Conservation (phyloP, 2,888 invertebrate genomes). For the Torymus texanus region DNA sequence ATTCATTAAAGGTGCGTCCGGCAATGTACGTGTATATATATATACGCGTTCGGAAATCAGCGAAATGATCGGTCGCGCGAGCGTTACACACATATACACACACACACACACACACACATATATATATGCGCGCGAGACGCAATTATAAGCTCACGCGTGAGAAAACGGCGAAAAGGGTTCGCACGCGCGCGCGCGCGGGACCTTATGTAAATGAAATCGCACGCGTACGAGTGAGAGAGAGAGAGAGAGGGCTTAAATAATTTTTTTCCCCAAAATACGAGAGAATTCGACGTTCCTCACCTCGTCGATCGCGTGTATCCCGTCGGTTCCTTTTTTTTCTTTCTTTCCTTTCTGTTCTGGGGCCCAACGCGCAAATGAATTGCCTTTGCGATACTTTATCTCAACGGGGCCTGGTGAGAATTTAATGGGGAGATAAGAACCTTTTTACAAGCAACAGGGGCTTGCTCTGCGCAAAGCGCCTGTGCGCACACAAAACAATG, state of each 20-base stretch:
- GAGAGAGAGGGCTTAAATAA: background rate
- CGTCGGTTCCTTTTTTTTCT: too few relatives aligned
- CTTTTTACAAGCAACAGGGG: background rate
- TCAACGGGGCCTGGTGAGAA: conserved; percentile 5
- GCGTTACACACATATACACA: too few relatives aligned
- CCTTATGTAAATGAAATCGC: conserved; percentile 15
- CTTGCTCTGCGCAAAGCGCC: background rate
- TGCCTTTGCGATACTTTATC: conserved; percentile 33
- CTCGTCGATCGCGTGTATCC: too few relatives aligned
- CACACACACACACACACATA: too few relatives aligned
- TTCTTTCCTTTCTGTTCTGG: too few relatives aligned
- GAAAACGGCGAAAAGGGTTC: too few relatives aligned
- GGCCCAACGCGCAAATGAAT: conserved; percentile 9
- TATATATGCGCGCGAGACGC: too few relatives aligned
- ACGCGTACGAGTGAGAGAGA: too few relatives aligned
- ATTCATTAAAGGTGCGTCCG: conserved; percentile 55
- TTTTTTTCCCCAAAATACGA: conserved; percentile 5
- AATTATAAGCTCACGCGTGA: too few relatives aligned
- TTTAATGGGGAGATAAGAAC: conserved; percentile 44
- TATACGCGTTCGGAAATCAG: conserved; percentile 47
- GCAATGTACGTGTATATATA: conserved; percentile 15
- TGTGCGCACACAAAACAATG: background rate
- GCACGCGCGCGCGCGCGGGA: too few relatives aligned
- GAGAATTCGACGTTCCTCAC: too few relatives aligned
- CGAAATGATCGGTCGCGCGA: conserved; percentile 39